Percentiles rank a stretch among this genome's conserved stretches.
Evolutionary conservation across 2,888 invertebrate species (phyloP).

Genomic region (Patella ulyssiponensis): DNA sequence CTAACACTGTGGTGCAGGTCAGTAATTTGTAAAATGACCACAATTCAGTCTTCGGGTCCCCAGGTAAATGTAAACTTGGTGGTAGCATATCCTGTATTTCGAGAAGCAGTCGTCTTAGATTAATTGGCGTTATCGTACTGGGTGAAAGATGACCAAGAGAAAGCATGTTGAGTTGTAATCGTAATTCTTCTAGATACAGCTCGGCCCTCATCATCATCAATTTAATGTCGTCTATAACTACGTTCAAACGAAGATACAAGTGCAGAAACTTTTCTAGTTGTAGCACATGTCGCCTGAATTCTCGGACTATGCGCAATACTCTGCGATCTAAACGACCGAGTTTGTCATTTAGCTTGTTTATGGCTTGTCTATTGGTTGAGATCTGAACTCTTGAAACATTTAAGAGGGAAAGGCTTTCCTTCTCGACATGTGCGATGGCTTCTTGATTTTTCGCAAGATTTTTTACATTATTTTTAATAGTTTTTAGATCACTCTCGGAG

Average conservation of each 20-base stretch:
- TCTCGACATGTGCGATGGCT: too few species aligned
- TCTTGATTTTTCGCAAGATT: too few species aligned
- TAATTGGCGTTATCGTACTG: neutral
- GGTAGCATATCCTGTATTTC: neutral
- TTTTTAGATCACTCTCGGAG: too few species aligned
- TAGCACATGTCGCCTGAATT: too few species aligned
- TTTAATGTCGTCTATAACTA: conserved; percentile 3
- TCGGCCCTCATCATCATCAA: neutral
- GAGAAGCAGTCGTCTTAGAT: neutral
- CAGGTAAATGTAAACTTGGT: neutral
- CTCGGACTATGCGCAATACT: too few species aligned
- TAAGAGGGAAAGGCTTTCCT: too few species aligned
- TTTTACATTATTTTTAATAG: too few species aligned
- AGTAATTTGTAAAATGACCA: neutral
- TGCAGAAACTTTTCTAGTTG: neutral
- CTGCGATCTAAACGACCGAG: too few species aligned
- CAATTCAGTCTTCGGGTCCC: neutral
- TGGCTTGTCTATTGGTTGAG: too few species aligned
- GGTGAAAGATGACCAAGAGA: neutral
- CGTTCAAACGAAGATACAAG: neutral
- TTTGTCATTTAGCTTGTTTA: too few species aligned
- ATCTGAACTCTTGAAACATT: too few species aligned
- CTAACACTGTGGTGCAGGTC: neutral
- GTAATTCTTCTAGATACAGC: neutral
- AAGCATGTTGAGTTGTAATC: neutral